Percentiles rank a stretch among this genome's conserved stretches.
Conservation (phyloP, 2,888 invertebrate species). For the Baccha elongata region DNA sequence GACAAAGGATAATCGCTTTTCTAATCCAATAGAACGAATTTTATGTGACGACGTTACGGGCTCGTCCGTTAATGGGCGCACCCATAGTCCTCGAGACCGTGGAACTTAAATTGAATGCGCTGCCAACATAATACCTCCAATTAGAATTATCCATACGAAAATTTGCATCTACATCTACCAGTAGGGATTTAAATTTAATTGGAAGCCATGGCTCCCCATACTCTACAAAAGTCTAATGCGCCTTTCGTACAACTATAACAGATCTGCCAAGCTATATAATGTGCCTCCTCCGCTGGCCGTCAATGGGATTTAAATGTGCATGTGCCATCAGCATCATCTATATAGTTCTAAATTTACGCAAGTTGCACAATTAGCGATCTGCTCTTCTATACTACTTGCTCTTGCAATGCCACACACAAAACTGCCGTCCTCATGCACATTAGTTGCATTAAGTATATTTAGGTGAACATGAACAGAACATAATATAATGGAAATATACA, state of each 20-base stretch:
- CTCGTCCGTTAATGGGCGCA: constrained; percentile 29
- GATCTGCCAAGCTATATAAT: constrained; percentile 3
- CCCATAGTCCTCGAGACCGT: constrained; percentile 15
- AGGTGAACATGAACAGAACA: too few species aligned
- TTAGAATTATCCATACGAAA: constrained; percentile 67
- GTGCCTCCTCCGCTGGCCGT: constrained; percentile 18
- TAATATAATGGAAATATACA: too few species aligned
- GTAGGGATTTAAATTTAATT: constrained; percentile 68
- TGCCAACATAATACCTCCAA: constrained; percentile 71
- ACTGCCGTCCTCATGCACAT: constrained; percentile 18
- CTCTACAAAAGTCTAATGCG: not conserved
- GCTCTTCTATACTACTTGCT: too few species aligned
- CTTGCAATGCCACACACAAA: not conserved
- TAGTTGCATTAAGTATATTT: constrained; percentile 63
- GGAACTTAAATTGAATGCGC: constrained; percentile 63
- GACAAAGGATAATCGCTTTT: constrained; percentile 62
- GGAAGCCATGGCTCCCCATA: constrained; percentile 51
- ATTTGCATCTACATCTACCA: constrained; percentile 59
- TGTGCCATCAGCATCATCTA: constrained; percentile 13
- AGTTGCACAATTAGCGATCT: constrained; percentile 55
- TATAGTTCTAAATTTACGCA: constrained; percentile 9
- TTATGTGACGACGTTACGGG: not conserved
- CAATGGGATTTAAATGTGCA: constrained; percentile 30
- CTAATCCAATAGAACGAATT: constrained; percentile 67
- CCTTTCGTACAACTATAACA: not conserved